These are phyloP conservation scores for Hypanus sabinus DNA, from an alignment of 2,113 vertebrate genomes.

Conservation along the genomic window DNA sequence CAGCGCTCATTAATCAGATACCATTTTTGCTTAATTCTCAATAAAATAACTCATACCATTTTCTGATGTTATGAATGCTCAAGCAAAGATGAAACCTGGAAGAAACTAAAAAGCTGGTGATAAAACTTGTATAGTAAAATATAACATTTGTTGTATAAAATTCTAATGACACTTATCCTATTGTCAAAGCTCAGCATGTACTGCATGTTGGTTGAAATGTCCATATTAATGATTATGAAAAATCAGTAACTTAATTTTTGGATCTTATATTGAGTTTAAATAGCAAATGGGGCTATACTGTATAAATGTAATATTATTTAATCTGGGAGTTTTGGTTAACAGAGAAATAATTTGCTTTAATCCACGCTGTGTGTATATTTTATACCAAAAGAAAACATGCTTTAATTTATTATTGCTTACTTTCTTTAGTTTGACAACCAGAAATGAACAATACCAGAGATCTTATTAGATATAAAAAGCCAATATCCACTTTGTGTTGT, in stretches of 20 bases:
- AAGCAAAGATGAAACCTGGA: constrained; percentile 23
- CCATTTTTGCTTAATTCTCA: not conserved
- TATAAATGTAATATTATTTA: constrained; percentile 15
- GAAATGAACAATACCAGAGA: not conserved
- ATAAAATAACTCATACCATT: not conserved
- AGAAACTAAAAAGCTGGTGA: constrained; percentile 2
- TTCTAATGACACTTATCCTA: not conserved
- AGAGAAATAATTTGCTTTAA: not conserved
- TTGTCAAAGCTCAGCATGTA: constrained; percentile 22
- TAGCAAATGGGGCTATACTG: constrained; percentile 13
- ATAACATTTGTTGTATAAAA: constrained; percentile 35
- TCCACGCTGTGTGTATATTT: not conserved
- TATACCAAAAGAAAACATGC: not conserved
- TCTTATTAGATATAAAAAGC: constrained; percentile 16
- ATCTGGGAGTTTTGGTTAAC: not conserved
- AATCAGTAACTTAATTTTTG: not conserved
- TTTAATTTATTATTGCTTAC: not conserved
- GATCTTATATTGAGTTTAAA: not conserved
- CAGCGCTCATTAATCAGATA: not conserved
- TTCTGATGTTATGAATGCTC: not conserved
- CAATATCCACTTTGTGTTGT: not conserved
- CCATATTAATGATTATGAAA: constrained; percentile 28
- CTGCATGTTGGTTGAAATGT: not conserved
- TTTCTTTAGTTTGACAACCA: not conserved
- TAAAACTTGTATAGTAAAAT: constrained; percentile 33